A percentile compares a stretch with the other conserved stretches of the same genome.
These are phyloP conservation scores for Cotesia congregata DNA, from an alignment of 2,888 invertebrate species.

Conservation along the genomic window DNA sequence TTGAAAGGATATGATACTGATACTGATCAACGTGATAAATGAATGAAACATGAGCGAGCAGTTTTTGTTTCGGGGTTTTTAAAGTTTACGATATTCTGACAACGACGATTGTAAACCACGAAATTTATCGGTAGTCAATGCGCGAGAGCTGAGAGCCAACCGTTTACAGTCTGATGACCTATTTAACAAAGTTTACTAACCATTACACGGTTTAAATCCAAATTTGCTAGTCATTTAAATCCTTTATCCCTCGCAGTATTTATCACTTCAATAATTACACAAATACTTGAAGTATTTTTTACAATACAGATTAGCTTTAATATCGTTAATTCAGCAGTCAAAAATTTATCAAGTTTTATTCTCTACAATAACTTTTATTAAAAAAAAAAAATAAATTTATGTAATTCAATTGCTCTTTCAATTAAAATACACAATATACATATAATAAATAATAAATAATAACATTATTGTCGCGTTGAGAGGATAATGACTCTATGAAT, in stretches of 20 bases:
- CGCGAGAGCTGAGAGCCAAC: background rate
- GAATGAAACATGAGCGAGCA: conserved; percentile 7
- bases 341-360: too few species aligned
- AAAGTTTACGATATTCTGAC: conserved; percentile 11
- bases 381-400: background rate
- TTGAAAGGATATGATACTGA: conserved; percentile 12
- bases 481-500: background rate
- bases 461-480: background rate
- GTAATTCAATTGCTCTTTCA: background rate
- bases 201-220: background rate
- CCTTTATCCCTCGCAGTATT: background rate
- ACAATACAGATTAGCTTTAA: too few species aligned
- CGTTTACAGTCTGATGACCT: background rate
- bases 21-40: conserved; percentile 21
- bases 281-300: too few species aligned
- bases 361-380: too few species aligned
- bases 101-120: background rate
- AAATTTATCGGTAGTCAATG: conserved; percentile 7
- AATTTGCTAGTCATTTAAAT: conserved; percentile 5
- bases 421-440: background rate
- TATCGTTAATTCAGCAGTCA: too few species aligned
- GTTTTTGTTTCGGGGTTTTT: conserved; percentile 19
- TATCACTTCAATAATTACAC: too few species aligned
- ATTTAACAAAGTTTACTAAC: background rate
- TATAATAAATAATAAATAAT: background rate